A percentile compares a stretch with the other conserved stretches of the same genome.
phyloP scores from a whole-genome alignment of 2,888 invertebrate genomes.

The Pomacea canaliculata region DNA sequence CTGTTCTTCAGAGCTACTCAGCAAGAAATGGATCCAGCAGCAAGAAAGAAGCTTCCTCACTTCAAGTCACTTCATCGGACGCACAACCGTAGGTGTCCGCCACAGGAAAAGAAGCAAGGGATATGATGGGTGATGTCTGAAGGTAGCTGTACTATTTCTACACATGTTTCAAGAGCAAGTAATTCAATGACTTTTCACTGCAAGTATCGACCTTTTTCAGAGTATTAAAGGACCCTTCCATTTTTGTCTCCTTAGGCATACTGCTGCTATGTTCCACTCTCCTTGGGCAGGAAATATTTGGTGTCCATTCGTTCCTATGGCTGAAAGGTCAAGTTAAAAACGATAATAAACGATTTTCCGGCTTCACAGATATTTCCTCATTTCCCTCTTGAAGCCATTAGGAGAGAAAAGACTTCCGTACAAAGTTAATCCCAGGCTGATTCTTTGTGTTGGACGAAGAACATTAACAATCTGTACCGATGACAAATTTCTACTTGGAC shows the following conservation, averaged over 20 bases:
- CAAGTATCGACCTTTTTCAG: not conserved
- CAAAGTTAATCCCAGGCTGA: no score
- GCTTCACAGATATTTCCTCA: no score
- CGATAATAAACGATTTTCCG: no score
- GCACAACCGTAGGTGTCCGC: not conserved
- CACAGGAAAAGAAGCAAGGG: not conserved
- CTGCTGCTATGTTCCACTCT: no score
- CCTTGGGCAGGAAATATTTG: no score
- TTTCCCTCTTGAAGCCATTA: no score
- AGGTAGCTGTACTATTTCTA: not conserved
- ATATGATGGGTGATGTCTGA: not conserved
- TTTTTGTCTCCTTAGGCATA: not conserved
- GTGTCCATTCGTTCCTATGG: no score
- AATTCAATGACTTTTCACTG: not conserved
- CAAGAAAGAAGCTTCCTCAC: not conserved
- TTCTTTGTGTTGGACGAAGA: no score
- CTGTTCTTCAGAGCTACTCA: not conserved
- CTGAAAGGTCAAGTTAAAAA: no score
- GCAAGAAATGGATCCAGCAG: slow-evolving; percentile 1
- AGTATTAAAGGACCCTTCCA: not conserved
- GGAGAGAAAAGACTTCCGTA: no score
- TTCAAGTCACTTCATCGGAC: not conserved
- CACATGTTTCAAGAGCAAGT: not conserved
- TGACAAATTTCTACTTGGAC: no score
- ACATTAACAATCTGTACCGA: no score